Percentiles rank a stretch among this genome's conserved stretches.
Conservation (phyloP, 2,113 vertebrate species). For the Cettia cetti region DNA sequence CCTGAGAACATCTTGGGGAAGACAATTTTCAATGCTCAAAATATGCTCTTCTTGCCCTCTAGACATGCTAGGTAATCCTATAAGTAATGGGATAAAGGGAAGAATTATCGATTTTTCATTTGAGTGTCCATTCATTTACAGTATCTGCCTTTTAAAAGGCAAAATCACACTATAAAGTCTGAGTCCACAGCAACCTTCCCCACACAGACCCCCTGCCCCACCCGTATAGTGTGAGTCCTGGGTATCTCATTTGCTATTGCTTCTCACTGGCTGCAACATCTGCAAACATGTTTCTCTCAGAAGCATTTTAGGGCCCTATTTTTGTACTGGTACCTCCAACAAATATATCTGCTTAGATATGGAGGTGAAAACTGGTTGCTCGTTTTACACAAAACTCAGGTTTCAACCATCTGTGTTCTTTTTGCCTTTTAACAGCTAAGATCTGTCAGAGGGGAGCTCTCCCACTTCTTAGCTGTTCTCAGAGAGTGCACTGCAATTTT, state of each 20-base stretch:
- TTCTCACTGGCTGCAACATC: neutral
- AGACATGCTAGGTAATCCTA: neutral
- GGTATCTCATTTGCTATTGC: neutral
- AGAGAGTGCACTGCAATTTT: neutral
- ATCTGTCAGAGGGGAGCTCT: neutral
- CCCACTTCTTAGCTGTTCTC: neutral
- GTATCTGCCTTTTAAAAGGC: neutral
- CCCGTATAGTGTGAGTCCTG: neutral
- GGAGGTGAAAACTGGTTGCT: neutral
- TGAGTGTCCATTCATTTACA: neutral
- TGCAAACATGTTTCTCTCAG: neutral
- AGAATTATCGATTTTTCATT: neutral
- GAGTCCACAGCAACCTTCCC: neutral
- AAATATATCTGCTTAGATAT: neutral
- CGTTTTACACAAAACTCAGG: neutral
- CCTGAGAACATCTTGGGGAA: neutral
- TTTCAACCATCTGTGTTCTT: slow-evolving; percentile 7
- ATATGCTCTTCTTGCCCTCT: neutral
- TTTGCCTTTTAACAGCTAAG: neutral
- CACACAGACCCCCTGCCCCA: too few relatives aligned
- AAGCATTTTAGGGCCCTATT: neutral
- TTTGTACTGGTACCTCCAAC: neutral
- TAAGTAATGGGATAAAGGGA: neutral
- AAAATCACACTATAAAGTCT: neutral
- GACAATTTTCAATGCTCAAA: neutral